A percentile compares a stretch with the other conserved stretches of the same genome.
Conservation (phyloP, 64 coral and sea anemone genomes). For the Montipora efflorescens region DNA sequence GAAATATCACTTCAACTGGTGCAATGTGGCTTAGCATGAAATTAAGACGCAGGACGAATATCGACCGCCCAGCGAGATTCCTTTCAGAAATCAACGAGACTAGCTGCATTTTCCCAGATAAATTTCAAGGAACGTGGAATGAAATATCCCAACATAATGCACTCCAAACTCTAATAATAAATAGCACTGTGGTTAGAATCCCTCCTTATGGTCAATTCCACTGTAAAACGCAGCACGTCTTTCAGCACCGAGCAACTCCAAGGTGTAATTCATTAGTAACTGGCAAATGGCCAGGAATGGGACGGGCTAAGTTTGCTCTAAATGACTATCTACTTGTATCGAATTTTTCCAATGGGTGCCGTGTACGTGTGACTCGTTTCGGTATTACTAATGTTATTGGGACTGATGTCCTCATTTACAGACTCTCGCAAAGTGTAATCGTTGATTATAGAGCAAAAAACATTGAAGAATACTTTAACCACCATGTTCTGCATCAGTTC, state of each 20-base stretch:
- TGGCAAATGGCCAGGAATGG: constrained; percentile 71
- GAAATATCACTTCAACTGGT: background rate
- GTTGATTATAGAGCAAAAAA: background rate
- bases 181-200: constrained; percentile 42
- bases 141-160: constrained; percentile 64
- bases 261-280: constrained; percentile 44
- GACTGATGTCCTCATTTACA: constrained; percentile 62
- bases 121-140: constrained; percentile 70
- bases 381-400: constrained; percentile 55
- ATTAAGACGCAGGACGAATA: background rate
- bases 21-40: background rate
- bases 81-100: constrained; percentile 11
- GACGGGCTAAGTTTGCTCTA: constrained; percentile 61
- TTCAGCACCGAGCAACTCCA: constrained; percentile 32
- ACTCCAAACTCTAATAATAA: constrained; percentile 29
- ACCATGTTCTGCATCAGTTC: constrained; percentile 59
- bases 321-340: constrained; percentile 79
- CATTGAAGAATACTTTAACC: constrained; percentile 55
- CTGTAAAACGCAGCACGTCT: constrained; percentile 63
- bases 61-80: background rate
- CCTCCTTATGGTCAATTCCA: constrained; percentile 61
- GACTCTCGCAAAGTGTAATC: constrained; percentile 80
- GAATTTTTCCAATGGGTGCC: constrained; percentile 72
- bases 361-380: constrained; percentile 69
- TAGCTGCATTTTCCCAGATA: constrained; percentile 64